A percentile compares a stretch with the other conserved stretches of the same genome.
Evolutionary conservation across 2,113 vertebrate genomes (phyloP).

Genomic region (Protobothrops mucrosquamatus): DNA sequence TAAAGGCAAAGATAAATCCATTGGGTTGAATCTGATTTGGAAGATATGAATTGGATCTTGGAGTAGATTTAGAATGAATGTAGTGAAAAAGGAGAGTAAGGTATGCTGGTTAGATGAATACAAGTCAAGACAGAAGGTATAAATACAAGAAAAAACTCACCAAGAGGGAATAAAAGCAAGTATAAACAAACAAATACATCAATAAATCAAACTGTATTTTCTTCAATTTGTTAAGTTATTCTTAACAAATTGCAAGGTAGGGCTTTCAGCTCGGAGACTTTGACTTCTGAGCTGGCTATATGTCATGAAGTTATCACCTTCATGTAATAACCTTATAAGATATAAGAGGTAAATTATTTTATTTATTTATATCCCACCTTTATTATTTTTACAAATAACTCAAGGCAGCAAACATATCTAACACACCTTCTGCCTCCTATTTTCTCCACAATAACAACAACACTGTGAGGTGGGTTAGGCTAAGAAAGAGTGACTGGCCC

Average conservation of each 20-base stretch:
- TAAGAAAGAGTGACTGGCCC: not conserved
- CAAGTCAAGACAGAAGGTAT: not conserved
- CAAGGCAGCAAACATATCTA: not conserved
- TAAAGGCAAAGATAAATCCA: not conserved
- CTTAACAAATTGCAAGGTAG: not conserved
- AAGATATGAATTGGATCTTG: not conserved
- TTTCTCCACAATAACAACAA: not conserved
- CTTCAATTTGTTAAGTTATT: not conserved
- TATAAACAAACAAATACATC: not conserved
- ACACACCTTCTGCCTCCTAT: not conserved
- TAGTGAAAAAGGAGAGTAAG: not conserved
- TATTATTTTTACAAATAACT: not conserved
- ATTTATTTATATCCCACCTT: not conserved
- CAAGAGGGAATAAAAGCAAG: not conserved
- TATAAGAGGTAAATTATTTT: not conserved
- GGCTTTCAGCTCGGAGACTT: not conserved
- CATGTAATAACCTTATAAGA: not conserved
- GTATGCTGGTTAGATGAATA: not conserved
- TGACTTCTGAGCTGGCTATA: not conserved
- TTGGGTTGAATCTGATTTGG: not conserved
- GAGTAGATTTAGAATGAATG: not conserved
- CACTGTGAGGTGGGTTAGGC: not conserved
- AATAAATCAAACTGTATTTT: not conserved
- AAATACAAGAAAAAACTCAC: not conserved
- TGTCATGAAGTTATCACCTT: not conserved